Percentiles rank a stretch among this genome's conserved stretches.
phyloP scores from a whole-genome alignment of 2,888 invertebrate genomes.

The Piscicola geometra region DNA sequence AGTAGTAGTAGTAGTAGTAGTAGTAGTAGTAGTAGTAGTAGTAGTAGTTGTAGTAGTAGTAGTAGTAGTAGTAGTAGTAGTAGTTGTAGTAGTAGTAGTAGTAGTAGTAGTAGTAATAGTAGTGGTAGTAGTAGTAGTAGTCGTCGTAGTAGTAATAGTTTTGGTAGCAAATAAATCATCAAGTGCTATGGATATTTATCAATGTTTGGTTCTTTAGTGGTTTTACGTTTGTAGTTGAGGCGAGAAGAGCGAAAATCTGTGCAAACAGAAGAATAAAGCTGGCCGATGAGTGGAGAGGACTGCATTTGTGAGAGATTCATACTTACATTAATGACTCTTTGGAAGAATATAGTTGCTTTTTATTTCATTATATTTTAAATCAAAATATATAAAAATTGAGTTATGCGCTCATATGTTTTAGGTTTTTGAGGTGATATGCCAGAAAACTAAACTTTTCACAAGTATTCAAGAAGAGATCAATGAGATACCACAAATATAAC shows the following conservation, averaged over 20 bases:
- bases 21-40: conserved; percentile 22
- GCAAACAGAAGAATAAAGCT: not conserved
- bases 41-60: conserved; percentile 22
- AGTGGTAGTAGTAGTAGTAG: conserved; percentile 22
- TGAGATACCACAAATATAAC: conserved; percentile 5
- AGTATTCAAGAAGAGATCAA: no score
- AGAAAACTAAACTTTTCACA: no score
- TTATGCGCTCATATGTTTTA: no score
- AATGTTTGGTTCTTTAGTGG: not conserved
- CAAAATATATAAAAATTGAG: no score
- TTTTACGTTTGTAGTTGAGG: not conserved
- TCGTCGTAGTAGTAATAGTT: conserved; percentile 18
- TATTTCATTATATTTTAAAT: no score
- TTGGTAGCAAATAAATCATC: no score
- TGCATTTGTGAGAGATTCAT: no score
- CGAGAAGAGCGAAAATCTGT: not conserved
- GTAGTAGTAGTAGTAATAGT: conserved; percentile 22
- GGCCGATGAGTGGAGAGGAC: no score
- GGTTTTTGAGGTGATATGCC: no score
- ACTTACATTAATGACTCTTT: no score
- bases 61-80: conserved; percentile 24
- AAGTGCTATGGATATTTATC: not conserved
- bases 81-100: conserved; percentile 20
- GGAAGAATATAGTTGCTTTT: no score
- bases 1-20: conserved; percentile 24